A percentile compares a stretch with the other conserved stretches of the same genome.
These are phyloP conservation scores for Gastrophysa polygoni DNA, from an alignment of 2,888 invertebrate genomes.

Conservation along the genomic window DNA sequence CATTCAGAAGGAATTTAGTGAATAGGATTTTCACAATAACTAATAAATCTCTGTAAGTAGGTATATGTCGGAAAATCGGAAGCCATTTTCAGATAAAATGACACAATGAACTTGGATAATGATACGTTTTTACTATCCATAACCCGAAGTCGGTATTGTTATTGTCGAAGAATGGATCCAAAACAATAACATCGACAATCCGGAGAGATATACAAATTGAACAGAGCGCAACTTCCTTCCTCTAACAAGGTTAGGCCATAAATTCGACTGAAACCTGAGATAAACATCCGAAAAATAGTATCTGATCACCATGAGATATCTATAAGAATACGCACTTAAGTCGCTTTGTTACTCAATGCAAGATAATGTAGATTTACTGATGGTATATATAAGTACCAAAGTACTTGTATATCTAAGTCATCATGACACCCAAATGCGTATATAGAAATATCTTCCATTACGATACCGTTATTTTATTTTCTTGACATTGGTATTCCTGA, in stretches of 20 bases:
- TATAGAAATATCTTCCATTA: no score
- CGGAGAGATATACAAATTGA: conserved; percentile 23
- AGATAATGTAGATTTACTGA: background rate
- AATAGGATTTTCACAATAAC: no score
- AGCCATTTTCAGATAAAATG: background rate
- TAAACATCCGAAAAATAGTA: conserved; percentile 18
- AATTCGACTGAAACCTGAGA: conserved; percentile 25
- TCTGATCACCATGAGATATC: conserved; percentile 2
- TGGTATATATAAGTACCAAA: no score
- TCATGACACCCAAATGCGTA: no score
- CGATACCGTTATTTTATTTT: no score
- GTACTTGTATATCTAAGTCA: no score
- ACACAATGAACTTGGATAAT: background rate
- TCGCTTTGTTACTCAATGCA: background rate
- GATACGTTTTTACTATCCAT: background rate
- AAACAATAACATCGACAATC: conserved; percentile 23
- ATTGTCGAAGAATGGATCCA: background rate
- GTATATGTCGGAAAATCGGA: background rate
- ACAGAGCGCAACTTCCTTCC: conserved; percentile 31
- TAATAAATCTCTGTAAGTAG: background rate
- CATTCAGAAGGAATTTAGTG: no score
- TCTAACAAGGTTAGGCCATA: conserved; percentile 35
- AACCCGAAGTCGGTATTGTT: background rate
- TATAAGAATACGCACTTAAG: background rate
- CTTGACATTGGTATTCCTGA: no score